Evolutionary conservation across 2,797 vertebrate species (phyloP), one percentile per base, ranked within the genome.

Genomic region (Peromyscus melanophrys): DNA sequence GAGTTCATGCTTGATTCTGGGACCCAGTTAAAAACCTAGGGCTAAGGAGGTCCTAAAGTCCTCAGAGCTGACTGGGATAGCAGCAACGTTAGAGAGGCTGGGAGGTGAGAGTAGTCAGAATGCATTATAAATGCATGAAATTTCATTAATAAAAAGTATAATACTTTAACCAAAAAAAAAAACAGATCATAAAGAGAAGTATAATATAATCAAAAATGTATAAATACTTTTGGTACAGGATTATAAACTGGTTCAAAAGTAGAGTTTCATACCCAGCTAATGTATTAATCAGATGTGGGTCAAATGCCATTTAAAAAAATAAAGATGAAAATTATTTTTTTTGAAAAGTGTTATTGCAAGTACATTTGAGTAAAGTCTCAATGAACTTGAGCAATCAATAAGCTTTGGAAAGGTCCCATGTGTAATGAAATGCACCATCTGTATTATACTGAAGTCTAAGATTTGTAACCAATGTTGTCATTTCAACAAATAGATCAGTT

Each of bases 181-280:
- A 63, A 21, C 13, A 61, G 57, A 40, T 29, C 9, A 29, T 29
- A 43, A 63, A 40, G 27, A 29, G 67, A 85, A 49, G 11, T 34
- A n/a, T 34, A 65, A 84, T 46, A 63, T 31, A 46, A 65, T 34
- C 17, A 34, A 11, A 46, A 31, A 21, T 34, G 4, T 34, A 46
- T 21, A 65, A 21, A 49, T 85, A 67, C 43, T 65, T 16, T 65
- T 34, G 19, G 5, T 84, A n/a, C 3, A 49, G 6, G 11, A 46
- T 23, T 85, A 21, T 67, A 49, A 69, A 37, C 1, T 77, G 10
- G 61, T 82, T 76, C 88, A 7, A 92, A 95, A 82, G 27, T 90
- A 90, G 52, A 92, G 67, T 90, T 92, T 7, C 25, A 89, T 83
- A 75, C 2, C 31, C 46, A 75, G n/a, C 27, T 96, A 71, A 85